These are phyloP conservation scores for Zaprionus lachaisei DNA, from an alignment of 1,140 invertebrate species.

Conservation along the genomic window DNA sequence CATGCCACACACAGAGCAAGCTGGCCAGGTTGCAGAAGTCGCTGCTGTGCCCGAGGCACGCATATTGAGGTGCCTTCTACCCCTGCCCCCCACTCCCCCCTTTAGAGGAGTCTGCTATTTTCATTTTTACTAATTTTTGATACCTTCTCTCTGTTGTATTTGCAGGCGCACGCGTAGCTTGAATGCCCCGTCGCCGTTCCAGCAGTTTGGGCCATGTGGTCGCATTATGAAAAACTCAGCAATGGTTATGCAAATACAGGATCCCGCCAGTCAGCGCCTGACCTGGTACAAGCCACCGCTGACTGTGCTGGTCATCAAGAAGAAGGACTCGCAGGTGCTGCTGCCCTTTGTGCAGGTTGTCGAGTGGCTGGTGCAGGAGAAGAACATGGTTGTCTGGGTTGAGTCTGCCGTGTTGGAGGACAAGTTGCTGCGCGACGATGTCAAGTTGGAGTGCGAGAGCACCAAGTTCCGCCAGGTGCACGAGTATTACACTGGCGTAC, in stretches of 20 bases:
- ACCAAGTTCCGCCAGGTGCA: slow-evolving; percentile 68
- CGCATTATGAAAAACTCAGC: slow-evolving; percentile 98
- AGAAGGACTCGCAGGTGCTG: slow-evolving; percentile 95
- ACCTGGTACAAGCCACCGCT: slow-evolving; percentile 98
- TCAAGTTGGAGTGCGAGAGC: slow-evolving; percentile 65
- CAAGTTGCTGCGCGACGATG: slow-evolving; percentile 88
- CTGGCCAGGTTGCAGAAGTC: slow-evolving; percentile 27
- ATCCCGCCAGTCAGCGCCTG: slow-evolving; percentile 96
- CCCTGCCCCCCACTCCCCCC: too few species aligned
- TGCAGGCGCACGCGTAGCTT: slow-evolving; percentile 95
- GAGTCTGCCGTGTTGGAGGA: slow-evolving; percentile 95
- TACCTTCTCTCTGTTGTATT: slow-evolving; percentile 81
- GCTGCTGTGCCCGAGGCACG: slow-evolving; percentile 42
- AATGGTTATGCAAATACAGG: slow-evolving; percentile 98
- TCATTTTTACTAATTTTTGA: neutral
- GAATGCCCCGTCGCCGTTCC: slow-evolving; percentile 96
- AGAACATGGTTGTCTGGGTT: slow-evolving; percentile 97
- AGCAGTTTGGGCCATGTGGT: slow-evolving; percentile 97
- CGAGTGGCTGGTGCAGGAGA: slow-evolving; percentile 96
- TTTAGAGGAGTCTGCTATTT: neutral
- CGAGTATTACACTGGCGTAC: slow-evolving; percentile 54
- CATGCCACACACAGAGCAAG: slow-evolving; percentile 29
- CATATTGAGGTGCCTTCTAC: slow-evolving; percentile 50
- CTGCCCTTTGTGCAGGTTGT: slow-evolving; percentile 96
- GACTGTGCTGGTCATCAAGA: slow-evolving; percentile 97